These are phyloP conservation scores for Drosophila gunungcola DNA, from an alignment of 1,140 invertebrate species.

Conservation along the genomic window DNA sequence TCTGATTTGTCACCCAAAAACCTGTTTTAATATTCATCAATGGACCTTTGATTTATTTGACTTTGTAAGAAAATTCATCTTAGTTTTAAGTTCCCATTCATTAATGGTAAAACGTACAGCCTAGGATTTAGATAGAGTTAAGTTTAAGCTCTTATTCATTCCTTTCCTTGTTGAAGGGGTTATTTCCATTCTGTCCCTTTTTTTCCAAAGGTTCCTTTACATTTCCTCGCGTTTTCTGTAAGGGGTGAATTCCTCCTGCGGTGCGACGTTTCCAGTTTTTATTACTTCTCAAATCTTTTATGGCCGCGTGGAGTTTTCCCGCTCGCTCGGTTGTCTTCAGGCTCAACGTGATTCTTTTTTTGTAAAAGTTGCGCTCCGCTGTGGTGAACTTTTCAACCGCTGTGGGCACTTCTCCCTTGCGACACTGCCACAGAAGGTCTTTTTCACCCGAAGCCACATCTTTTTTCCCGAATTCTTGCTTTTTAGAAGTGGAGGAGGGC, in stretches of 20 bases:
- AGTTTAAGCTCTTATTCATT: too few relatives aligned
- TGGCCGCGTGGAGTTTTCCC: neutral
- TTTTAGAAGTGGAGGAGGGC: neutral
- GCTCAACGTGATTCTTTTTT: conserved; percentile 26
- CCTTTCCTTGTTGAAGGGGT: neutral
- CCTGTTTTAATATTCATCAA: neutral
- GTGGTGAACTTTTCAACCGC: conserved; percentile 19
- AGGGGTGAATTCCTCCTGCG: neutral
- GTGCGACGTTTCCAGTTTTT: neutral
- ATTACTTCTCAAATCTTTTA: conserved; percentile 13
- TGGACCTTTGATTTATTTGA: too few relatives aligned
- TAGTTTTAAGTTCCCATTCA: too few relatives aligned
- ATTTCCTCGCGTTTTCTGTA: neutral
- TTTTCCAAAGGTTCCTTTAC: neutral
- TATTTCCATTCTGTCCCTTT: neutral
- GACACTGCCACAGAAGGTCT: neutral
- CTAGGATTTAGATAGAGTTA: too few relatives aligned
- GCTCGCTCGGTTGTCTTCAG: neutral
- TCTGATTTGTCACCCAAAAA: conserved; percentile 58
- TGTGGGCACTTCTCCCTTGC: conserved; percentile 15
- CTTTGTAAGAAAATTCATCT: too few relatives aligned
- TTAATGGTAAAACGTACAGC: too few relatives aligned
- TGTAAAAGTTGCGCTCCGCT: conserved; percentile 38
- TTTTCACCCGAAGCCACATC: neutral
- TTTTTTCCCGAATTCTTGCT: neutral